phyloP scores from a whole-genome alignment of 2,888 invertebrate species.

The Parnassius glacialis region DNA sequence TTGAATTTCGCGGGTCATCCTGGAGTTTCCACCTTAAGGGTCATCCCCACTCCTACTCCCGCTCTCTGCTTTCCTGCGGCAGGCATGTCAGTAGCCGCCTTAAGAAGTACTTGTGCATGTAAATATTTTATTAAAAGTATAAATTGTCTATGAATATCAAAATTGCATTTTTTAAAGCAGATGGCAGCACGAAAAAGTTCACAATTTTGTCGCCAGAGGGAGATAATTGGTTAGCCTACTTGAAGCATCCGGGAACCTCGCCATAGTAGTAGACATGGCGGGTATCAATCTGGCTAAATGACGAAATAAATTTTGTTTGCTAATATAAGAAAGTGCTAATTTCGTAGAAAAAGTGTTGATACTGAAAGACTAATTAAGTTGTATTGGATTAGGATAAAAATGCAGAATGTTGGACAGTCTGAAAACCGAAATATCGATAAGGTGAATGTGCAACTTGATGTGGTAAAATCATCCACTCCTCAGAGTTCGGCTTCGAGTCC shows the following conservation, averaged over 20 bases:
- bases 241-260: constrained; percentile 85
- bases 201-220: constrained; percentile 65
- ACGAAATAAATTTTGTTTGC: constrained; percentile 82
- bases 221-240: constrained; percentile 78
- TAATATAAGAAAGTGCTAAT: constrained; percentile 79
- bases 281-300: constrained; percentile 85
- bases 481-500: constrained; percentile 91
- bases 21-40: no score
- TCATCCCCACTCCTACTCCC: no score
- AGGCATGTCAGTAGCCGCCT: no score
- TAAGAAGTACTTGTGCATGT: no score
- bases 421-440: constrained; percentile 91
- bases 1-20: no score
- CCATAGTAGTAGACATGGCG: constrained; percentile 92
- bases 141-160: constrained; percentile 30
- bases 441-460: constrained; percentile 87
- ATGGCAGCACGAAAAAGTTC: constrained; percentile 66
- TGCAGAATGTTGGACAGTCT: constrained; percentile 95
- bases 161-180: constrained; percentile 58
- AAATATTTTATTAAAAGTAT: not conserved
- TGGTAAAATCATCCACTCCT: constrained; percentile 89
- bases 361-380: constrained; percentile 79
- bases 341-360: constrained; percentile 78
- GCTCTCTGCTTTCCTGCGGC: no score
- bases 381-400: constrained; percentile 87